Evolutionary conservation across 1,140 invertebrate genomes (phyloP).

Genomic region (Diorhabda elongata): DNA sequence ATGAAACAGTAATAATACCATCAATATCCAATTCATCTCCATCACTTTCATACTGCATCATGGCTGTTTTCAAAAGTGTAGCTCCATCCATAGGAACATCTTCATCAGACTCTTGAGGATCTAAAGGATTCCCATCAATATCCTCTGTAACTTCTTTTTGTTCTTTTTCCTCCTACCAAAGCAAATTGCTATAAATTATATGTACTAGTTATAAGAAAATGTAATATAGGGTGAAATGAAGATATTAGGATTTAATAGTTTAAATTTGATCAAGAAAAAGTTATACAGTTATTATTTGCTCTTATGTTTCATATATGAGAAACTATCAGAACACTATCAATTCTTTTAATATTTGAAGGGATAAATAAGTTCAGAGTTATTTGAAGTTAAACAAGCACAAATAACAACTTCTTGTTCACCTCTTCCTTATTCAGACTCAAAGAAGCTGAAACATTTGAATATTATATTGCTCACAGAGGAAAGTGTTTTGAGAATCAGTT

Average conservation of each 20-base stretch:
- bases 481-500: too few species aligned
- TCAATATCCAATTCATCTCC: conserved; percentile 39
- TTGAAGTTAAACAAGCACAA: too few species aligned
- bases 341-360: neutral
- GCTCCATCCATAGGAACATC: conserved; percentile 79
- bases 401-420: too few species aligned
- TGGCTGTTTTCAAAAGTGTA: conserved; percentile 66
- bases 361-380: too few species aligned
- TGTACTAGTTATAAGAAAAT: too few species aligned
- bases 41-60: conserved; percentile 50
- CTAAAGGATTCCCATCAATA: conserved; percentile 65
- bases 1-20: conserved; percentile 22
- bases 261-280: too few species aligned
- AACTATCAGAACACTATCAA: conserved; percentile 6
- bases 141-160: conserved; percentile 39
- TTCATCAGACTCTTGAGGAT: conserved; percentile 54
- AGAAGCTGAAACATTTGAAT: too few species aligned
- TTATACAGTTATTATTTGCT: too few species aligned
- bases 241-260: too few species aligned
- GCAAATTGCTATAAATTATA: neutral
- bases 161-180: conserved; percentile 20
- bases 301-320: neutral
- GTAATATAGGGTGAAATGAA: too few species aligned
- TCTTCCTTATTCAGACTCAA: too few species aligned
- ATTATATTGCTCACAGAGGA: too few species aligned